Base-by-base conservation (phyloP, 2,113 vertebrate genomes). In the Rhodinocichla rosea region DNA sequence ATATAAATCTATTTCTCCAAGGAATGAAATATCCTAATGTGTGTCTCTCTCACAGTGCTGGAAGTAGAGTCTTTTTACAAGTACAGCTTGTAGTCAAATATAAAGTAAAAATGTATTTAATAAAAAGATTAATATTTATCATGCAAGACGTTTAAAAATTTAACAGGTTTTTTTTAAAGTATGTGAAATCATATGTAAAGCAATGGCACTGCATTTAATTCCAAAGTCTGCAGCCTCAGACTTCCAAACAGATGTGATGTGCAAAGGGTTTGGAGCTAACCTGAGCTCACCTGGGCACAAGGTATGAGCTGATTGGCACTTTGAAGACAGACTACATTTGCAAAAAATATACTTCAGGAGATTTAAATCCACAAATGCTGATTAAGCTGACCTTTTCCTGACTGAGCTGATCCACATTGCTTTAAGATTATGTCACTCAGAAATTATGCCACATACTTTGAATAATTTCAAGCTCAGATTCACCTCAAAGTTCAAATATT, bases 1-100 rank as follows among this genome's bases (percentile, higher is more conserved):
- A 91, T 74, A 87, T 75, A 87, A 94, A 86, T 55, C 40, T 89
- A 50, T 83, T 83, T 89, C 77, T 92, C 62, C 42, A 71, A 92
- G 77, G 71, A 89, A 89, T 67, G 21, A 78, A 74, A 86, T 69
- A 75, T 16, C 73, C 42, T 83, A 67, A 75, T 65, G 24, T 17
- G 19, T 63, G 5, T 60, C 44, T 67, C 37, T 79, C 45, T 80
- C 50, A 56, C 26, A 85, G 65, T 45, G 45, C 40, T 52, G 47
- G 4, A 70, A 65, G 17, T 40, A 40, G 16, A 89, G 22, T 53
- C 35, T 57, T 70, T 76, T 49, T 57, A 79, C 33, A 86, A 89
- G 77, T 24, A 47, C 26, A 76, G 19, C 39, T 45, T 53, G 47
- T 71, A 87, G 67, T 57, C 21, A 67, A 79, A 78, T 70, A 83